Evolutionary conservation across 1,140 invertebrate species (phyloP), one percentile per base, ranked within the genome.

Genomic region (Dinoponera quadriceps): DNA sequence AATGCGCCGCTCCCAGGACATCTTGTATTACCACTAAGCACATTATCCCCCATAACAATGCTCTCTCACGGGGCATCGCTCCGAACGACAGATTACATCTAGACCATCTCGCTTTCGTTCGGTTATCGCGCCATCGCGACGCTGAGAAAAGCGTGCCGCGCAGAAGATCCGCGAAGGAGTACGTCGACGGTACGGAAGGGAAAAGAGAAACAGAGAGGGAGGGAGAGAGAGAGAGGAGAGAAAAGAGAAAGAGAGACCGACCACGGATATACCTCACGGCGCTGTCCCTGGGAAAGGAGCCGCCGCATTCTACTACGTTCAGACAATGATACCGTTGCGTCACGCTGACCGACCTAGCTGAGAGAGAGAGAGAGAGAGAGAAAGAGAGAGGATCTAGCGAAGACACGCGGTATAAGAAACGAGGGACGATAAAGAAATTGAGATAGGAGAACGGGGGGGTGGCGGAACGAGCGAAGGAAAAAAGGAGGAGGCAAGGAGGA

Each of bases 261-360:
- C 14, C 38, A 44, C 29, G 25, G 25, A 86, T 55, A 55, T 49
- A 73, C 80, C 72, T 22, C n/a, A 25, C n/a, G 66, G 44, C 60
- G 57, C 22, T 25, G 44, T 51, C 63, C 71, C 74, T 66, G 54
- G 48, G 55, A 69, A 60, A 80, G 65, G 51, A 80, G 65, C 14
- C 49, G 22, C 49, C 33, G 63, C 33, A 78, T 78, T 78, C 75
- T 78, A 57, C 14, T 78, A 57, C 18, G 18, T 54, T 48, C 38
- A 65, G 63, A 85, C 69, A 74, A 83, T 60, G 82, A 85, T 85
- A 68, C 66, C 62, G 62, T 68, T 71, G 44, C 54, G 74, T 78
- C 77, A 82, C 20, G 49, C 81, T 69, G 65, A 59, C 65, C 65
- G 71, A 65, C 57, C 69, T 80, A 80, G 44, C 60, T 18, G n/a